phyloP scores from a whole-genome alignment of 1,140 invertebrate genomes.

The Heterodera carotae region DNA sequence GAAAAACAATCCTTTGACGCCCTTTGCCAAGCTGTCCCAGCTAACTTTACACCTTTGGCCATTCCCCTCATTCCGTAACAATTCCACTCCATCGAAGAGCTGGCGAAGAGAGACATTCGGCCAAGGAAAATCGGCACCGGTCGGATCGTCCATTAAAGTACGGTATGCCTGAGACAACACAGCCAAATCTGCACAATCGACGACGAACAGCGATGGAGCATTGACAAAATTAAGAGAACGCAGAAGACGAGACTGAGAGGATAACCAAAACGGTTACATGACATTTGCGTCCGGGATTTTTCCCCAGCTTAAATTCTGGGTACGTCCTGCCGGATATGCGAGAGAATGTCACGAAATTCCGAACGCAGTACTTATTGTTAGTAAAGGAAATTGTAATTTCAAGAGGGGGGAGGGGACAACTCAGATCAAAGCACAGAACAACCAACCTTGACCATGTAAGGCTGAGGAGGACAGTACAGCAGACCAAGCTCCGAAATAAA shows the following conservation, averaged over 20 bases:
- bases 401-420: neutral
- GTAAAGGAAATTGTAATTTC: no score
- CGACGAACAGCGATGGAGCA: conserved; percentile 29
- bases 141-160: conserved; percentile 18
- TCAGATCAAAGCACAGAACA: neutral
- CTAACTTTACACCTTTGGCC: conserved; percentile 14
- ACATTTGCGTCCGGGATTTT: no score
- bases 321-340: no score
- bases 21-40: conserved; percentile 9
- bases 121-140: conserved; percentile 32
- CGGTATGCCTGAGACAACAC: conserved; percentile 30
- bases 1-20: conserved; percentile 44
- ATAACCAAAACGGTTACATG: no score
- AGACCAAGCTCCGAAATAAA: conserved; percentile 17
- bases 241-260: conserved; percentile 32
- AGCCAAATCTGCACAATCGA: conserved; percentile 25
- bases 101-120: conserved; percentile 26
- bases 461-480: conserved; percentile 23
- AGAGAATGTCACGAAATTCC: no score
- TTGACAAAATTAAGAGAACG: conserved; percentile 30
- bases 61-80: conserved; percentile 22
- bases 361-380: no score
- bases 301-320: no score
- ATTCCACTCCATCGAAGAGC: conserved; percentile 27
- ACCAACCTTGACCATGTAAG: conserved; percentile 32